Conservation (phyloP, 2,888 invertebrate genomes). For the Lithosia quadra region DNA sequence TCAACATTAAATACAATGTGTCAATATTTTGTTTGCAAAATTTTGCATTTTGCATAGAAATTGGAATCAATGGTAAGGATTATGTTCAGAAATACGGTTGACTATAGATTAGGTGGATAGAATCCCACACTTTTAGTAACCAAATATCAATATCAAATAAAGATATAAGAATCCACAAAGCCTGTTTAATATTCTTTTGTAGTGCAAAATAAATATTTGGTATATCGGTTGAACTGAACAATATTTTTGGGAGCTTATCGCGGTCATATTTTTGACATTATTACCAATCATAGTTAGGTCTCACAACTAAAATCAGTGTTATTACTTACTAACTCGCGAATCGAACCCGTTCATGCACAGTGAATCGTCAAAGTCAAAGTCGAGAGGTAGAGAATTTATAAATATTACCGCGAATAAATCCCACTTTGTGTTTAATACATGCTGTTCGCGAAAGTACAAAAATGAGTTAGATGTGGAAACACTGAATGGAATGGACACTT, state of each 20-base stretch:
- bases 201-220: constrained; percentile 16
- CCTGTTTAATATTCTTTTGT: background rate
- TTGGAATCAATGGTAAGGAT: constrained; percentile 32
- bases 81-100: constrained; percentile 38
- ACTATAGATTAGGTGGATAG: constrained; percentile 46
- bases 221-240: background rate
- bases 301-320: no score
- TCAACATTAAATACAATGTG: constrained; percentile 21
- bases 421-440: background rate
- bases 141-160: constrained; percentile 39
- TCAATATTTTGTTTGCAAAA: constrained; percentile 18
- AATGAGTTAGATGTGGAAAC: background rate
- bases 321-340: no score
- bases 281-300: no score
- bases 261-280: background rate
- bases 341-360: background rate
- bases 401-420: constrained; percentile 1
- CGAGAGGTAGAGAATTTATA: no score
- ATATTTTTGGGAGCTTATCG: background rate
- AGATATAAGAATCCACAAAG: background rate
- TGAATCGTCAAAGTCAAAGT: no score
- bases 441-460: background rate
- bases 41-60: constrained; percentile 17
- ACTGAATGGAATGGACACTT: constrained; percentile 8
- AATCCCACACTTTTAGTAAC: constrained; percentile 53